Base-by-base conservation (phyloP, 2,888 invertebrate genomes). In the Ochropacha duplaris region DNA sequence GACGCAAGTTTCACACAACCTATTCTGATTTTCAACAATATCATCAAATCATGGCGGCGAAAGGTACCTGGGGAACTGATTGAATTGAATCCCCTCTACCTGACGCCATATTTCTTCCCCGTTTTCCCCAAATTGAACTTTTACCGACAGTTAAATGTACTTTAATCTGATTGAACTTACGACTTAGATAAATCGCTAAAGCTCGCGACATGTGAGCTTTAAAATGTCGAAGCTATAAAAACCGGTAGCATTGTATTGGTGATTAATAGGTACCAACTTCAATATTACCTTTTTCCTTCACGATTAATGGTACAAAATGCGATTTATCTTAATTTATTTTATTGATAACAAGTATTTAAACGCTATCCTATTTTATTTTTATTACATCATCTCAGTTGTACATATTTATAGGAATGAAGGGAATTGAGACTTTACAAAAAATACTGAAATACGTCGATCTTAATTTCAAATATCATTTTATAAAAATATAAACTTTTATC, bases 121-220 rank as follows among this genome's bases (percentile, higher is more conserved):
- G 82, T 79, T 87, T 85, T 78, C 86, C 87, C 87, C 84, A 85
- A 89, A 92, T 88, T 85, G 87, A 90, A 90, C 85, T 88, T 87
- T 86, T 87, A 87, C 87, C 84, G 81, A 84, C 87, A 85, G 87
- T 89, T 91, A 87, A 91, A 90, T 88, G 87, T 88, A 87, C 88
- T 92, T 88, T 91, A 91, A 92, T 92, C 91, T 88, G 90, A 92
- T 92, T 88, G 86, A 87, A 89, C 77, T 86, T 79, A 71, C 84
- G 88, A 88, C 88, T 86, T 81, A 84, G 85, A 88, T 88, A 86
- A 86, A 90, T 89, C 81, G 83, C 66, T 50, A 61, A 71, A 69
- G 62, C 57, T 65, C 69, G 66, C 58, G 73, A 73, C 74, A 62
- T 71, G 67, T 44, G 57, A 69, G 44, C 66, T 74, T 76, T 67